These are phyloP conservation scores for Halichoerus grypus DNA, from an alignment of 2,113 vertebrate species.

Conservation along the genomic window DNA sequence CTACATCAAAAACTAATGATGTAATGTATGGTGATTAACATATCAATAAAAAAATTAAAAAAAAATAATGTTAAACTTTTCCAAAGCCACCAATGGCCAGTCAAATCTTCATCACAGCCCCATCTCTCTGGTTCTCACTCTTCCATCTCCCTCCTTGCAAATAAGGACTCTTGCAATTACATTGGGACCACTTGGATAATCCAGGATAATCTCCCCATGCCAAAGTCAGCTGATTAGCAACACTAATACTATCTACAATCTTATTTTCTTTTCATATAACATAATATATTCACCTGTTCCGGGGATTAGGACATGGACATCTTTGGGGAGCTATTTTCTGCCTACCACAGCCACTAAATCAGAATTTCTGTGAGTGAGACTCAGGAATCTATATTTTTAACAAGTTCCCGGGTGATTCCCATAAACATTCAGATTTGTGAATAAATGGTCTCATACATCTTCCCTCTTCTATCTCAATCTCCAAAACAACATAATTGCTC, in stretches of 20 bases:
- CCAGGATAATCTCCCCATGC: not conserved
- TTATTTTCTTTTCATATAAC: not conserved
- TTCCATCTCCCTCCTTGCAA: not conserved
- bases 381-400: not conserved
- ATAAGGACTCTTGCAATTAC: not conserved
- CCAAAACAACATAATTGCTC: not conserved
- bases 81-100: not conserved
- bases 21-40: no score
- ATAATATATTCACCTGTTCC: not conserved
- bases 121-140: not conserved
- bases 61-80: slow-evolving; percentile 27
- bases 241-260: not conserved
- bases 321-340: not conserved
- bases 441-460: not conserved
- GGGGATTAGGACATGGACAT: not conserved
- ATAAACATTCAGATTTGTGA: not conserved
- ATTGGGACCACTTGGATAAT: not conserved
- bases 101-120: not conserved
- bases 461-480: not conserved
- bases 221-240: not conserved
- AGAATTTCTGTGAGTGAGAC: not conserved
- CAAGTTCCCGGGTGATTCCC: not conserved
- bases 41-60: not conserved
- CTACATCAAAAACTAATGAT: no score
- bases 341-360: not conserved